Evolutionary conservation across 1,140 invertebrate genomes (phyloP), one percentile per base, ranked within the genome.

Genomic region (Caenorhabditis remanei): DNA sequence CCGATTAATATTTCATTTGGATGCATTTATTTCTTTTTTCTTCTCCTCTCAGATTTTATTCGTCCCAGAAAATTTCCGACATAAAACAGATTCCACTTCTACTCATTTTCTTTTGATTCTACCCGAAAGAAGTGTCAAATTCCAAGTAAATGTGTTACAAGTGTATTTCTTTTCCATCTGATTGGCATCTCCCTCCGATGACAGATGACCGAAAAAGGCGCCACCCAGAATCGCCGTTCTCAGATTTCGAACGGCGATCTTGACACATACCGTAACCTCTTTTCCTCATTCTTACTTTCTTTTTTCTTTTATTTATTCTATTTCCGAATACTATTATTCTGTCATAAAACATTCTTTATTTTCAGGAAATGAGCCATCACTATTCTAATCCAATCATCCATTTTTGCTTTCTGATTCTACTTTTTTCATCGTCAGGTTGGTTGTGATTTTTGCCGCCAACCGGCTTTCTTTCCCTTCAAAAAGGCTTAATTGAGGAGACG

Each of bases 231-330:
- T 41, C 65, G 41, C 13, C 8, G 40, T 71, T 79, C 71, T 79
- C 71, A 79, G 71, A 79, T 79, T 79, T 79, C 71, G 71, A 50
- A 79, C 43, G 71, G 71, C 71, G 71, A 79, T 79, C 71, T 43
- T 16, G 65, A 79, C 46, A 21, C 43, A 14, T 21, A 79, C 71
- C 71, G 43, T 48, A 71, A 11, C 16, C 41, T 16, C 16, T 71
- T 48, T 79, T n/a, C 41, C 40, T 40, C 71, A 32, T 53, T 79
- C n/a, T 46, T 79, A 24, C 41, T 65, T 32, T 46, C 40, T 46
- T 32, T 32, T n/a, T 71, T 48, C 13, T 46, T 46, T 14, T 46
- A 40, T 71, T 71, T 32, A 21, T 50, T 21, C 5, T 53, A 6
- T 53, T 79, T 19, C 19, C 11, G 9, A 40, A 40, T 14, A 40